phyloP scores from a whole-genome alignment of 2,113 vertebrate species.

The Strigops habroptila region DNA sequence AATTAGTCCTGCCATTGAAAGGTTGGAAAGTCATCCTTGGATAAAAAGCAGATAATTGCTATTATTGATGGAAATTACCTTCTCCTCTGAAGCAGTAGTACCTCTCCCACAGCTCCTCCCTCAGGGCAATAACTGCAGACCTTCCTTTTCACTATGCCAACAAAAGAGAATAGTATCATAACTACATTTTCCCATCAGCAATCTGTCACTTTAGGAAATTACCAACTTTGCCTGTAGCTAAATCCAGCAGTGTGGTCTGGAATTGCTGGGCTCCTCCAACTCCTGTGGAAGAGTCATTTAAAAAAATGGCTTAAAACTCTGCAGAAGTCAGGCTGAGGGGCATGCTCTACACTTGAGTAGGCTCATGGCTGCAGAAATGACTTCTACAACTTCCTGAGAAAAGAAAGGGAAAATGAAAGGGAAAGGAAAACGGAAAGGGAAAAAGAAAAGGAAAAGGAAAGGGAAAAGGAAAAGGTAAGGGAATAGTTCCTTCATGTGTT shows the following conservation, averaged over 20 bases:
- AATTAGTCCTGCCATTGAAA: background rate
- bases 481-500: accelerated
- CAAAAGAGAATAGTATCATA: background rate
- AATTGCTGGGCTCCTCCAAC: background rate
- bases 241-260: background rate
- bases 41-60: background rate
- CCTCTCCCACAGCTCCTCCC: background rate
- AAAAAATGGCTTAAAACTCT: background rate
- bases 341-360: accelerated
- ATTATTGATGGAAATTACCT: background rate
- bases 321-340: background rate
- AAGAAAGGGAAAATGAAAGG: background rate
- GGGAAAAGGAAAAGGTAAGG: background rate
- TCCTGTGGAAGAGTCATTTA: background rate
- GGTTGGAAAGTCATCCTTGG: background rate
- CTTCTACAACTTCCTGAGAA: background rate
- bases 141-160: background rate
- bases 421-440: too few species aligned
- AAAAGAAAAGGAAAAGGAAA: background rate
- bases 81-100: background rate
- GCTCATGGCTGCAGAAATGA: background rate
- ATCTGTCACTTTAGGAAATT: background rate
- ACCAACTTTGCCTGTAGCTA: background rate
- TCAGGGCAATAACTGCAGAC: background rate
- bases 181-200: background rate